Base-by-base conservation (phyloP, 2,888 invertebrate genomes). In the Caenorhabditis plicata region DNA sequence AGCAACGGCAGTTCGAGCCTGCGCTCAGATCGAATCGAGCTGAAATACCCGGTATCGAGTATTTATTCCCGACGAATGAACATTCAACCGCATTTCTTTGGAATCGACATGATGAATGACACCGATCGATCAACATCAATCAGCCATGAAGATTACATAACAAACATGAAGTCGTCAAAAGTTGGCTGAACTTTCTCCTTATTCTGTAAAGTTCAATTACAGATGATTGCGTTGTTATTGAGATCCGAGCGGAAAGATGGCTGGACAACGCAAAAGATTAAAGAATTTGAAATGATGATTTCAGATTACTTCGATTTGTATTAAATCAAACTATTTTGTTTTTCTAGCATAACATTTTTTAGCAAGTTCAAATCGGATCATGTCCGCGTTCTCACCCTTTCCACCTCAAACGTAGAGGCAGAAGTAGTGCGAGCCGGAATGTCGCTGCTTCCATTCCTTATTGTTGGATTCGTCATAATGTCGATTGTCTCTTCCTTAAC, bases 31-130 rank as follows among this genome's bases (percentile, higher is more conserved):
- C 53, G 75, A 26, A 67, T 77, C 22, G 40, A 54, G 15, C 53
- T 78, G 13, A 52, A 58, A 39, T 78, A 79, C 39, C 78, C 78
- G 7, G 65, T 69, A 8, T 61, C 72, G 1, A 57, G 50, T 22
- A 57, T 78, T 31, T 79, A 74, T 54, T 76, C 73, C 7, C 40
- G 71, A 33, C 64, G 67, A 44, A 49, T 77, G 38, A 77, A 70
- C 51, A 64, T 77, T 39, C 57, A 77, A 56, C 74, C 74, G 1
- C 75, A 72, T 44, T 78, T 78, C 57, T 78, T 78, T 48, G 78
- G 77, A 7, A 51, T 78, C 11, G 55, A 75, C 19, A 51, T 73
- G 32, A 29, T 20, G 33, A 63, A 64, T 40, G 27, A 42, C 4
- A 25, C 20, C 9, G 35, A 40, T 39, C 40, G 29, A 17, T 36